Conservation (phyloP, 2,797 vertebrate species). For the Liasis olivaceus region DNA sequence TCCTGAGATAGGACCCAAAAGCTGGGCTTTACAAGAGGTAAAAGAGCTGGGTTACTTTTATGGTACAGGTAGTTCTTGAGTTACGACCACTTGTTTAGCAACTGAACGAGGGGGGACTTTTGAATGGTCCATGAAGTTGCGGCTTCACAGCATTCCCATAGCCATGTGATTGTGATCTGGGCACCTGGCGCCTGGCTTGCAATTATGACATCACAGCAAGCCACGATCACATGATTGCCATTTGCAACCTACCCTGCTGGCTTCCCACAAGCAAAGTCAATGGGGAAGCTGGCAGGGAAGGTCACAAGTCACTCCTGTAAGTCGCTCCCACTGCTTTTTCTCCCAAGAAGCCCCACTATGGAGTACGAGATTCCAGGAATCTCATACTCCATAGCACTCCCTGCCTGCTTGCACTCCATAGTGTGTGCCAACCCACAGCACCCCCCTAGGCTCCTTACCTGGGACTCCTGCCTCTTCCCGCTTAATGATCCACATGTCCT, state of each 20-base stretch:
- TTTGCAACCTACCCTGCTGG: background rate
- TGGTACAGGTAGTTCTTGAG: background rate
- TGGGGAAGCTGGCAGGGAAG: background rate
- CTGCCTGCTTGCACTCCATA: background rate
- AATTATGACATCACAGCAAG: background rate
- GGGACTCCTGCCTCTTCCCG: background rate
- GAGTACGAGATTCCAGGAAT: background rate
- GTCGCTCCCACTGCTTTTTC: background rate
- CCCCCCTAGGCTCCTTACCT: background rate
- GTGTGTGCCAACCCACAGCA: background rate
- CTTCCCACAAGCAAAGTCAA: background rate
- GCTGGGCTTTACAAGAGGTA: background rate
- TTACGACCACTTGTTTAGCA: background rate
- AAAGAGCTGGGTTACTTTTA: background rate
- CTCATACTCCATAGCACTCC: background rate
- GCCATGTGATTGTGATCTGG: background rate
- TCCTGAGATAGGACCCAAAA: background rate
- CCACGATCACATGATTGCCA: background rate
- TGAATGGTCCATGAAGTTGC: background rate
- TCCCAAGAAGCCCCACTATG: background rate
- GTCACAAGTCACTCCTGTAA: background rate
- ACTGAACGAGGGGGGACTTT: background rate
- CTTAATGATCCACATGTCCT: background rate
- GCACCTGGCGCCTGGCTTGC: background rate
- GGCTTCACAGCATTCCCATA: background rate